These are phyloP conservation scores for Bombus ignitus DNA, from an alignment of 1,140 invertebrate species.

Conservation along the genomic window DNA sequence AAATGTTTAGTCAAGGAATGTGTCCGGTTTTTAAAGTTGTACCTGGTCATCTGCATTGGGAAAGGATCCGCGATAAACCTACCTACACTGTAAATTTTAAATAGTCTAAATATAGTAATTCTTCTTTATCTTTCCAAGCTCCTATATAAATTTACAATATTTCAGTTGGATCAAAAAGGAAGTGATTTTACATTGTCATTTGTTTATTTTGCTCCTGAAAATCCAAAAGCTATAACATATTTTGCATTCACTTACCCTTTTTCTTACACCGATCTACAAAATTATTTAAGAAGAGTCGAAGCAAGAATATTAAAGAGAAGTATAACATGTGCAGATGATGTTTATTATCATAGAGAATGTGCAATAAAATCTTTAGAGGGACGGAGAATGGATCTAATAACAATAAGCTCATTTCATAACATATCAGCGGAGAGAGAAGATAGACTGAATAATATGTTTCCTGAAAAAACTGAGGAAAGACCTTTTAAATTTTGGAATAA, in stretches of 20 bases:
- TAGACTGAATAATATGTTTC: constrained; percentile 90
- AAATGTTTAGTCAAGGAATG: constrained; percentile 96
- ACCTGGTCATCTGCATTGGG: constrained; percentile 90
- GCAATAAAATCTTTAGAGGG: constrained; percentile 92
- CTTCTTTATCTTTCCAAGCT: neutral
- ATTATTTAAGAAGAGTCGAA: constrained; percentile 82
- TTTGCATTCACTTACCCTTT: constrained; percentile 97
- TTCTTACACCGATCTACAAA: constrained; percentile 92
- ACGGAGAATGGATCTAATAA: constrained; percentile 92
- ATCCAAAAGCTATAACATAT: constrained; percentile 89
- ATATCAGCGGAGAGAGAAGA: constrained; percentile 88
- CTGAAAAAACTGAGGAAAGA: constrained; percentile 85
- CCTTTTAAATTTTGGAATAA: constrained; percentile 90
- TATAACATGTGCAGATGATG: constrained; percentile 83
- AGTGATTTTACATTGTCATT: constrained; percentile 90
- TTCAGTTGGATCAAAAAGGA: constrained; percentile 84
- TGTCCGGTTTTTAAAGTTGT: constrained; percentile 89
- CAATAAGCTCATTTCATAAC: constrained; percentile 92
- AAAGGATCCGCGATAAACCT: constrained; percentile 90
- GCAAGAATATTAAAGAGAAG: constrained; percentile 75
- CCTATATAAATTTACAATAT: constrained; percentile 55
- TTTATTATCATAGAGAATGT: constrained; percentile 94
- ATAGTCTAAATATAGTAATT: constrained; percentile 12
- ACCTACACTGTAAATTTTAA: constrained; percentile 82
- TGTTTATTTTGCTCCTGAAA: constrained; percentile 89